Percentiles rank a stretch among this genome's conserved stretches.
These are phyloP conservation scores for Deilephila porcellus DNA, from an alignment of 2,888 invertebrate species.

Conservation along the genomic window DNA sequence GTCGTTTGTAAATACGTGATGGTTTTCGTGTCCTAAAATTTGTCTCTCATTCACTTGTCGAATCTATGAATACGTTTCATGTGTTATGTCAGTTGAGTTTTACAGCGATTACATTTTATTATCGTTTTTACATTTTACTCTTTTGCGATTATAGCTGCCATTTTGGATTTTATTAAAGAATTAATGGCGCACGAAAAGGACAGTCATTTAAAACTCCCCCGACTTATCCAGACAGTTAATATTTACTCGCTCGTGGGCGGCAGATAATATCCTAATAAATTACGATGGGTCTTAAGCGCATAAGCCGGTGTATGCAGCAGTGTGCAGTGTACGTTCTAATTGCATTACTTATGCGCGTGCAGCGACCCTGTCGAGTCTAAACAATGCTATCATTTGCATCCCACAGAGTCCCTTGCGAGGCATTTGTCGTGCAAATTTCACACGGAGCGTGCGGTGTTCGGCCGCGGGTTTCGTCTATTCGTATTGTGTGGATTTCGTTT, in stretches of 20 bases:
- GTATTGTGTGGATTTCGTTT: slow-evolving; percentile 5
- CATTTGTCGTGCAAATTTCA: slow-evolving; percentile 27
- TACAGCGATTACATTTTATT: no score
- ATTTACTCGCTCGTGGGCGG: background rate
- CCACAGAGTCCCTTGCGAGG: slow-evolving; percentile 27
- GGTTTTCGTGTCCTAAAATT: no score
- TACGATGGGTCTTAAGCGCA: slow-evolving; percentile 33
- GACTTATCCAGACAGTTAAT: background rate
- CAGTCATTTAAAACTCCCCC: background rate
- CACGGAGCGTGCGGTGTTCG: slow-evolving; percentile 5
- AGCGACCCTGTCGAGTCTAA: slow-evolving; percentile 36
- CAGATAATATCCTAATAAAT: slow-evolving; percentile 11
- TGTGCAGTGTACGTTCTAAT: slow-evolving; percentile 34
- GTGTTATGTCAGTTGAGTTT: no score
- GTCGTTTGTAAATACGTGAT: no score
- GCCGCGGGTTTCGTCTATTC: background rate
- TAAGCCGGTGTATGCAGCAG: slow-evolving; percentile 30
- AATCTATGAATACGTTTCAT: no score
- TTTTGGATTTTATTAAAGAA: background rate
- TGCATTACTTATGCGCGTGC: slow-evolving; percentile 47
- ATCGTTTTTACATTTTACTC: no score
- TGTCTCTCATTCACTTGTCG: no score
- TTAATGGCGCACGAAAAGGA: background rate
- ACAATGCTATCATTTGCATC: slow-evolving; percentile 45
- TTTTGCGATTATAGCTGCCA: background rate